These are phyloP conservation scores for Punctoribates punctum DNA, from an alignment of 2,888 invertebrate species.

Conservation along the genomic window DNA sequence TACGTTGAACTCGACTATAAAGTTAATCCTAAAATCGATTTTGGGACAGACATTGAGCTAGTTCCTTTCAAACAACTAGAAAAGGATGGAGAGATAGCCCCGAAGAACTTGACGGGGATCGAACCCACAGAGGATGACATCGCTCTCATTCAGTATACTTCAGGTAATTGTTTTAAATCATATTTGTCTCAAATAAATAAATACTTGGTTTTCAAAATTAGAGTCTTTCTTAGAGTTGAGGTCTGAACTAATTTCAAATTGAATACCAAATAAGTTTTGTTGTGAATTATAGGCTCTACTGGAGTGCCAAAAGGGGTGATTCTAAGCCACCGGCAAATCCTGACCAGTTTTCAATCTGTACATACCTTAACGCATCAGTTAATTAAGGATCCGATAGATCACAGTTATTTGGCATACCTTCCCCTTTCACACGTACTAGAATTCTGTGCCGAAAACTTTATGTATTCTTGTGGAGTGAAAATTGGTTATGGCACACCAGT, in stretches of 20 bases:
- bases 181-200: too few relatives aligned
- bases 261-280: neutral
- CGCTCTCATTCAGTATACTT: slow-evolving; percentile 98
- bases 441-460: slow-evolving; percentile 75
- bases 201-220: too few relatives aligned
- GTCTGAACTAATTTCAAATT: too few relatives aligned
- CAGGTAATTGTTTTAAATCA: slow-evolving; percentile 61
- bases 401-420: slow-evolving; percentile 87
- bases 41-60: slow-evolving; percentile 46
- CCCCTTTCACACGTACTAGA: slow-evolving; percentile 97
- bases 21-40: neutral
- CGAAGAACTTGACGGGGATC: slow-evolving; percentile 22
- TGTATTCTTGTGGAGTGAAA: slow-evolving; percentile 76
- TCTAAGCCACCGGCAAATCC: slow-evolving; percentile 47
- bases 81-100: slow-evolving; percentile 63
- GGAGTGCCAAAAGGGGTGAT: slow-evolving; percentile 52
- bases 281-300: slow-evolving; percentile 61
- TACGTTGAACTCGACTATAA: slow-evolving; percentile 50
- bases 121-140: slow-evolving; percentile 68
- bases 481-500: slow-evolving; percentile 95
- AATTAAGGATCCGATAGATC: slow-evolving; percentile 60
- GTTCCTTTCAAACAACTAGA: slow-evolving; percentile 63
- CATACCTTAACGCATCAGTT: slow-evolving; percentile 33
- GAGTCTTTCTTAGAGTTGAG: too few relatives aligned
- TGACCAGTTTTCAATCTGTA: slow-evolving; percentile 47